Conservation (phyloP, 1,140 invertebrate species). For the Portunus trituberculatus region DNA sequence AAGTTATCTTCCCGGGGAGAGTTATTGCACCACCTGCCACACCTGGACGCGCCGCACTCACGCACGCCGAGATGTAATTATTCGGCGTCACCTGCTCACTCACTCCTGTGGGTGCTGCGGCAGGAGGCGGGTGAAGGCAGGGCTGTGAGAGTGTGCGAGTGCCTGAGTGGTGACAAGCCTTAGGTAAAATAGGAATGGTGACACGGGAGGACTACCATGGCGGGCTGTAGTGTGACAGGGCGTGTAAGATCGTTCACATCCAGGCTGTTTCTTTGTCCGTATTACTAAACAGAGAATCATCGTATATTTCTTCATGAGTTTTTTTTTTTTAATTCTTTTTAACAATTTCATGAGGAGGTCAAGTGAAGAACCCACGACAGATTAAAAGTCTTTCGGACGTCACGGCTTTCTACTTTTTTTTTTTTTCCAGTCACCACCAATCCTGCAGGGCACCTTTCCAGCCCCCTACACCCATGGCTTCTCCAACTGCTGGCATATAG, state of each 20-base stretch:
- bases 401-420: not conserved
- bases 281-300: not conserved
- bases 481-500: not conserved
- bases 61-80: constrained; percentile 40
- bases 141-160: no score
- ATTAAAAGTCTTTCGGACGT: not conserved
- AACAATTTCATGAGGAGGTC: not conserved
- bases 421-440: not conserved
- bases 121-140: no score
- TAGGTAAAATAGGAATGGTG: no score
- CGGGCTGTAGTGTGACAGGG: no score
- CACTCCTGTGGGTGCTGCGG: not conserved
- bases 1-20: constrained; percentile 23
- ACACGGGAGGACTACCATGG: no score
- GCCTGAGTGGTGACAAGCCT: no score
- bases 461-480: not conserved
- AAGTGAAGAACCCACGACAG: not conserved
- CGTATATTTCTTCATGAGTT: not conserved
- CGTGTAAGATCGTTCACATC: not conserved
- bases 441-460: not conserved
- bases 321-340: not conserved
- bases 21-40: constrained; percentile 52
- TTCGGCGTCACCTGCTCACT: not conserved
- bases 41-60: constrained; percentile 12
- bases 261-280: not conserved